Base-by-base conservation (phyloP, 2,797 vertebrate species). In the Petrocephalus schoutedeni region DNA sequence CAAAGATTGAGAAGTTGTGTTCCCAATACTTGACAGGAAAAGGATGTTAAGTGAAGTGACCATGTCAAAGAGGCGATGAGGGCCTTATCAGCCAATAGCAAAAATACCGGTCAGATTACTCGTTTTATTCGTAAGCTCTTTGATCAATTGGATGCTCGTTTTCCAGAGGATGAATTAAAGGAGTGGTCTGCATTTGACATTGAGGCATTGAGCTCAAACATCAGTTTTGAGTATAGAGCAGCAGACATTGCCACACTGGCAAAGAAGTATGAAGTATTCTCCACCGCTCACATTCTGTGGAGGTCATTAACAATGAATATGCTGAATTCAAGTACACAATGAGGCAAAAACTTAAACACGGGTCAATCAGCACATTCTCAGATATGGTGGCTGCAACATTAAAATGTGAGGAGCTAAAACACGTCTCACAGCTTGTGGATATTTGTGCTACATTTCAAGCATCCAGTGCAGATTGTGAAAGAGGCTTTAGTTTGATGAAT, bases 151-250 rank as follows among this genome's bases (percentile, higher is more conserved):
- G 87, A 91, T 90, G 89, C 90, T 88, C 1, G 16, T 85, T 91
- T 92, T 90, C 87, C 90, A 88, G 89, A 87, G 64, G 88, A 89
- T 92, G 89, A 91, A 89, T 90, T 92, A 82, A 91, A 91, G 82
- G 89, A 91, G 77, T 91, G 89, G 88, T 92, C 91, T 91, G 90
- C 89, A 88, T 92, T 93, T 89, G 86, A 91, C 90, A 89, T 89
- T 77, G 89, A 92, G 85, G 88, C 88, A 87, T 2, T 92, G 91
- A 88, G 87, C 77, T 90, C 91, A 90, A 87, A 88, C 28, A 86
- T 89, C 67, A 89, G 80, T 89, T 89, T 85, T 87, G 87, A 91
- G 0, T 88, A 90, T 88, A 83, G 90, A 86, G 36, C 71, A 86
- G 4, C 85, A 89, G 88, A 90, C 85, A 82, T 90, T 88, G 86